phyloP scores from a whole-genome alignment of 1,140 invertebrate genomes.

The Micrasema longulum region DNA sequence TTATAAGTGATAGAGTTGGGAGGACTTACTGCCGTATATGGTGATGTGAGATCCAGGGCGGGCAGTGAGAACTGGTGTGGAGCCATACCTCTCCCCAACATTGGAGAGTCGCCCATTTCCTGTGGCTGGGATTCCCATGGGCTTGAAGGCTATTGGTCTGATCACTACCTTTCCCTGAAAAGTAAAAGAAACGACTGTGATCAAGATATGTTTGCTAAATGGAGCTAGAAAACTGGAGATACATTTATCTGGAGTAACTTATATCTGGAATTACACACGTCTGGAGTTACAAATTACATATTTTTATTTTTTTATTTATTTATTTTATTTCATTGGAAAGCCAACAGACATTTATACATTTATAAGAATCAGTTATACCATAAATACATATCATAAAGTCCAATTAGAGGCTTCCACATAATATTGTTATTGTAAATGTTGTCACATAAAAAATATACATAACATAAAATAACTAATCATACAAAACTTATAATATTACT shows the following conservation, averaged over 20 bases:
- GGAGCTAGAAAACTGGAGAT: neutral
- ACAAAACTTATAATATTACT: no score
- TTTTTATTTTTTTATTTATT: no score
- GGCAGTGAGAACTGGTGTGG: slow-evolving; percentile 72
- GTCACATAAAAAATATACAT: no score
- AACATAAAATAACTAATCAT: no score
- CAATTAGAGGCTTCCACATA: no score
- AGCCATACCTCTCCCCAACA: slow-evolving; percentile 73
- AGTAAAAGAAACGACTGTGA: slow-evolving; percentile 41
- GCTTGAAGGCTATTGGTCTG: slow-evolving; percentile 81
- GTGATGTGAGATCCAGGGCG: slow-evolving; percentile 73
- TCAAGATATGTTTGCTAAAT: neutral
- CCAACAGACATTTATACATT: no score
- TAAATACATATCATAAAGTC: no score
- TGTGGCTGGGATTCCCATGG: slow-evolving; percentile 69
- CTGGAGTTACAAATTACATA: no score
- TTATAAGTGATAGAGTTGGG: neutral
- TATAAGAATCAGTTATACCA: no score
- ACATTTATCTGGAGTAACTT: neutral
- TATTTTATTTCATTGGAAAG: no score
- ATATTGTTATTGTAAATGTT: no score
- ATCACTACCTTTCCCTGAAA: slow-evolving; percentile 78
- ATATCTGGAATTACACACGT: no score
- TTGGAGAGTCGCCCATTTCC: slow-evolving; percentile 63
- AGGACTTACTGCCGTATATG: slow-evolving; percentile 74